phyloP scores from a whole-genome alignment of 1,140 invertebrate species.

The Drosophila chauvacae region DNA sequence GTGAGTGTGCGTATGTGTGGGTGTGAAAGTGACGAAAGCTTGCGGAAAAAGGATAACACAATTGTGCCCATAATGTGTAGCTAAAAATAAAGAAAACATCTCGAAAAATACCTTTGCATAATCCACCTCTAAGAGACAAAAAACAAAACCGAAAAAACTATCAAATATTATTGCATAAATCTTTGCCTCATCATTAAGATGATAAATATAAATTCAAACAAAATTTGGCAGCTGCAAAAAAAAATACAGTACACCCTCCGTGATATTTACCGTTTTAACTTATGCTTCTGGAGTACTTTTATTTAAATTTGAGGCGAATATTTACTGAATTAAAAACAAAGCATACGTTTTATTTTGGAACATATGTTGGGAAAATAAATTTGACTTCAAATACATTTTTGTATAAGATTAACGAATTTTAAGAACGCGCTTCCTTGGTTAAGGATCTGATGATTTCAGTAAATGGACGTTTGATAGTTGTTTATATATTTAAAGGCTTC shows the following conservation, averaged over 20 bases:
- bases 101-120: conserved; percentile 41
- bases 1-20: conserved; percentile 33
- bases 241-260: neutral
- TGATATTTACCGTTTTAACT: neutral
- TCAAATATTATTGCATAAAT: conserved; percentile 54
- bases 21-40: conserved; percentile 71
- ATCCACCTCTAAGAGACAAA: conserved; percentile 7
- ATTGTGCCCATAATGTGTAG: conserved; percentile 28
- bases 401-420: too few relatives aligned
- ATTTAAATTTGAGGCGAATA: neutral
- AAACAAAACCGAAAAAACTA: neutral
- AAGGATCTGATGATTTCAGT: too few relatives aligned
- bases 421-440: too few relatives aligned
- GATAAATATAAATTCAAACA: conserved; percentile 44
- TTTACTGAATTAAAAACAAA: neutral
- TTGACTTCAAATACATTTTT: too few relatives aligned
- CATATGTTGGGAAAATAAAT: too few relatives aligned
- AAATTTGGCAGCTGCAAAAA: conserved; percentile 25
- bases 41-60: conserved; percentile 66
- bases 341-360: neutral
- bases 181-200: conserved; percentile 41
- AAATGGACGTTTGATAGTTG: neutral
- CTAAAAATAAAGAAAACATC: conserved; percentile 14
- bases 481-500: neutral
- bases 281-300: neutral